Evolutionary conservation across 2,113 vertebrate species (phyloP), one percentile per base, ranked within the genome.

Genomic region (Rafetus swinhoei): DNA sequence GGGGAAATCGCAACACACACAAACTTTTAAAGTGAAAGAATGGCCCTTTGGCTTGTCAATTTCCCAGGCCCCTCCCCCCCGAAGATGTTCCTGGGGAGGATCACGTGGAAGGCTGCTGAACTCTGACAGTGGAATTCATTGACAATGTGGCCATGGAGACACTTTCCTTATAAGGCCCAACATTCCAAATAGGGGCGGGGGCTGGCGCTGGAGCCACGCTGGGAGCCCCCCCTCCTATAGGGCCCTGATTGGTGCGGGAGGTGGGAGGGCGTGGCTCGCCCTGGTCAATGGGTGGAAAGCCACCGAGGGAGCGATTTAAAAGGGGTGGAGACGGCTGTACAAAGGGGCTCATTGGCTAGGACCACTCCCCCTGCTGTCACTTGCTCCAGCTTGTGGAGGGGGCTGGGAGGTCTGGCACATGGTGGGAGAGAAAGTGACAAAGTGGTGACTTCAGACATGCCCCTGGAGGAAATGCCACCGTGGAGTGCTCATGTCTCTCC

Each of bases 71-170:
- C 65, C 18, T 79, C 81, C 56, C 69, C 50, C 65, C n/a, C 80
- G 57, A n/a, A 56, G 55, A 89, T 88, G 39, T 22, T 88, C 91
- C 62, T 56, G 9, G 29, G 54, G 52, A 35, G 79, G 89, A 50
- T 88, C 80, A 84, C 55, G 88, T 84, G 82, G 92, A 55, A 62
- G 3, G 79, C 55, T 1, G 55, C 76, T 54, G 57, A 35, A 27
- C 82, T 60, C 96, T 97, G 98, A 98, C 98, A 98, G 97, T 98
- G 97, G 97, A 97, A 98, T 96, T 93, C 95, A 95, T 95, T 96
- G 94, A 96, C 95, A 94, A 93, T 90, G 90, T 92, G 94, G 94
- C 91, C 90, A 95, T 82, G 95, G 74, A 94, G 89, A 90, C 65
- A 84, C 89, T 74, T 62, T 90, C 97, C 98, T 97, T 97, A 98